A percentile compares a stretch with the other conserved stretches of the same genome.
These are phyloP conservation scores for Loriculus beryllinus DNA, from an alignment of 2,797 vertebrate species.

Conservation along the genomic window DNA sequence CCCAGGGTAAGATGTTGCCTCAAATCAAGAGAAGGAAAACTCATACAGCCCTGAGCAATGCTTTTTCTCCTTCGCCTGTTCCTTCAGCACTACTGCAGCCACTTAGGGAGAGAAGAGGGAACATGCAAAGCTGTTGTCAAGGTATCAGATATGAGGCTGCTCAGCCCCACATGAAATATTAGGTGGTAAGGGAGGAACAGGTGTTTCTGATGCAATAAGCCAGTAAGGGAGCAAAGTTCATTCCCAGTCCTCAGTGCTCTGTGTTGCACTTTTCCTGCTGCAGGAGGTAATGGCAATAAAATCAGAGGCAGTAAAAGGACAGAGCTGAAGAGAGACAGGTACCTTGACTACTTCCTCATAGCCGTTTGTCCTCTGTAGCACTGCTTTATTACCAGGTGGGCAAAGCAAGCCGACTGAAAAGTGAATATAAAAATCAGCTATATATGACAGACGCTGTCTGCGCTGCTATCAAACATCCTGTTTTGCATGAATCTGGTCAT, in stretches of 20 bases:
- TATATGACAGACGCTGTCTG: neutral
- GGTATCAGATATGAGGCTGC: neutral
- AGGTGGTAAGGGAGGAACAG: neutral
- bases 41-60: neutral
- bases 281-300: neutral
- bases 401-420: neutral
- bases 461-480: neutral
- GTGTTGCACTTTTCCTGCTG: neutral
- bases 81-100: neutral
- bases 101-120: neutral
- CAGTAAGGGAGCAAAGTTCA: conserved; percentile 26
- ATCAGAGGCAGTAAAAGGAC: conserved; percentile 1
- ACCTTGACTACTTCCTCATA: conserved; percentile 29
- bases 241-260: neutral
- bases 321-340: neutral
- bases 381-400: neutral
- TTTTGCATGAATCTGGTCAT: neutral
- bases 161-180: fast-evolving
- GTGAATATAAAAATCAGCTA: neutral
- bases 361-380: neutral
- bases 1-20: neutral
- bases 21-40: neutral
- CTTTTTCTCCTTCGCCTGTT: fast-evolving
- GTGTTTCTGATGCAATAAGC: conserved; percentile 9
- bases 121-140: neutral